A percentile compares a stretch with the other conserved stretches of the same genome.
Evolutionary conservation across 2,797 vertebrate species (phyloP).

Genomic region (Parotocinclus haroldoi): DNA sequence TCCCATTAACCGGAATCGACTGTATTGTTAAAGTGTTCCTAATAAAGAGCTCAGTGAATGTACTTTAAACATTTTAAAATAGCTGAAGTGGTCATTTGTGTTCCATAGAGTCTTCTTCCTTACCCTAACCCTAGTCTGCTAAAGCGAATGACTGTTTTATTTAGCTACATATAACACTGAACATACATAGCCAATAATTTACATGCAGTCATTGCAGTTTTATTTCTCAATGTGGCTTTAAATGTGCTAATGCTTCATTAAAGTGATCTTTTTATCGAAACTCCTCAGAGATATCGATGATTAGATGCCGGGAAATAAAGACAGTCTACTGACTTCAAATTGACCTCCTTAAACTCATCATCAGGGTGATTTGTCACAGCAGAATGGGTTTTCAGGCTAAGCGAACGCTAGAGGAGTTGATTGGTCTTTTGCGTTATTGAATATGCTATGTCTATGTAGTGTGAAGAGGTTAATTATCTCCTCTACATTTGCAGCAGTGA

Average conservation of each 20-base stretch:
- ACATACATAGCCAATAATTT: constrained; percentile 14
- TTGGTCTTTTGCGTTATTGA: constrained; percentile 38
- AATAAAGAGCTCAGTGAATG: too few species aligned
- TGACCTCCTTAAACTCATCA: constrained; percentile 36
- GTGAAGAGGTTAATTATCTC: constrained; percentile 44
- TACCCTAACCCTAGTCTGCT: too few species aligned
- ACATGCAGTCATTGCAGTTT: constrained; percentile 15
- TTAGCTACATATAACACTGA: neutral
- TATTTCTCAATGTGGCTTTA: constrained; percentile 20
- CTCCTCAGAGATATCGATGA: constrained; percentile 29
- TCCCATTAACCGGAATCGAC: too few species aligned
- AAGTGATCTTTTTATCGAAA: constrained; percentile 23
- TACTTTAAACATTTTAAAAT: too few species aligned
- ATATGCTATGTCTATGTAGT: constrained; percentile 41
- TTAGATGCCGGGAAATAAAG: constrained; percentile 26
- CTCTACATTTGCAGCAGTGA: constrained; percentile 28
- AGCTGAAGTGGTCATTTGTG: too few species aligned
- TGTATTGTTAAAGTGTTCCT: too few species aligned
- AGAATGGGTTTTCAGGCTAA: constrained; percentile 22
- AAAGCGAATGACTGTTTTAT: too few species aligned
- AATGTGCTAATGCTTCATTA: constrained; percentile 28
- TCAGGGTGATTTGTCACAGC: constrained; percentile 35
- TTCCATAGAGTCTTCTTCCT: too few species aligned
- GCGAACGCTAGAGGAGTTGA: constrained; percentile 26
- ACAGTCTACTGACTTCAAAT: constrained; percentile 29